phyloP scores from a whole-genome alignment of 2,797 vertebrate genomes.

The Xiphophorus birchmanni region DNA sequence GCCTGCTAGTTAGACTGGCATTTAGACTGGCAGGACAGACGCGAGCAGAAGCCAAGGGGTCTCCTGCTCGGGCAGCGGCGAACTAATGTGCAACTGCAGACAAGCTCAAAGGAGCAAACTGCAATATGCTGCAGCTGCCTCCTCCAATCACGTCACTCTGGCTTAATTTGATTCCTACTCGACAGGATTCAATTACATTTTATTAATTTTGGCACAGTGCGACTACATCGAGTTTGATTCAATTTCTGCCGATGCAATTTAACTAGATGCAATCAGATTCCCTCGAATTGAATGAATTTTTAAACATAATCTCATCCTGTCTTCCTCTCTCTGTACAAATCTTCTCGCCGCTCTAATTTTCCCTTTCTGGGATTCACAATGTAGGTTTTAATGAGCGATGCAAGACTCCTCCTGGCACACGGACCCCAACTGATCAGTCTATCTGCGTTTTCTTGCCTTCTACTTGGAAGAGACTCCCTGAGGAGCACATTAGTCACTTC shows the following conservation, averaged over 20 bases:
- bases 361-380: conserved; percentile 38
- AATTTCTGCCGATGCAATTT: conserved; percentile 70
- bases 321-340: conserved; percentile 38
- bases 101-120: conserved; percentile 39
- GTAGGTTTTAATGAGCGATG: conserved; percentile 34
- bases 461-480: conserved; percentile 48
- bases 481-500: conserved; percentile 67
- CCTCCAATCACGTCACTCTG: conserved; percentile 70
- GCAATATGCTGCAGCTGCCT: conserved; percentile 65
- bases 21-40: conserved; percentile 69
- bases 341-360: conserved; percentile 40
- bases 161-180: conserved; percentile 69
- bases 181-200: conserved; percentile 78
- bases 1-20: conserved; percentile 68
- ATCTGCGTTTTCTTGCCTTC: conserved; percentile 49
- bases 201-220: conserved; percentile 76
- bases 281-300: conserved; percentile 70
- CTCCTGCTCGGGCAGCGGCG: conserved; percentile 45
- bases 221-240: conserved; percentile 69
- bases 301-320: conserved; percentile 54
- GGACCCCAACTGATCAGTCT: conserved; percentile 27
- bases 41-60: conserved; percentile 55
- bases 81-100: conserved; percentile 51
- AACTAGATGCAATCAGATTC: conserved; percentile 72
- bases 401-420: conserved; percentile 29